Evolutionary conservation across 2,888 invertebrate species (phyloP), one percentile per base, ranked within the genome.

Genomic region (Alloplasta piceator): DNA sequence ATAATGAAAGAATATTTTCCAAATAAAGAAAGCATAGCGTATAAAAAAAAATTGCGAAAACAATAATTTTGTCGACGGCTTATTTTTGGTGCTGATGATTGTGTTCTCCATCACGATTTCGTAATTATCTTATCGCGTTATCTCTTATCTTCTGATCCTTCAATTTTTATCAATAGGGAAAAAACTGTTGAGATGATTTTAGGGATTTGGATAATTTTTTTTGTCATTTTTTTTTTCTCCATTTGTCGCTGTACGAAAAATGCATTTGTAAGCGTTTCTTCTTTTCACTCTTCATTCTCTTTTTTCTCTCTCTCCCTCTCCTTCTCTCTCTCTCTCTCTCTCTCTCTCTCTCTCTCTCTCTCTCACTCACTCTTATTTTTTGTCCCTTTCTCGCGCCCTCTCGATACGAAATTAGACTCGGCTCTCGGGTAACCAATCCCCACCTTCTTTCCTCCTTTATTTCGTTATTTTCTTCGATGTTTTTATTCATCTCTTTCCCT

Each of bases 331-430:
- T 10, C 16, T 60, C n/a, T 5, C 41, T 36, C 55, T 55, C 43
- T 43, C 41, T 52, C 71, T 39, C 36, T 56, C 60, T 26, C 39
- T 36, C 61, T 38, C 64, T 14, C 68, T 46, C 64, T 68, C 58
- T 75, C 52, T 56, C 64, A 14, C 52, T 50, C 6, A 6, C 16
- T 60, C 12, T 5, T 36, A 12, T 43, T 55, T 55, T 43, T 52
- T 52, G 61, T 39, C 36, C 36, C 60, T 26, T 16, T 12, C 61
- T 38, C 70, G 26, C 68, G 56, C 64, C 70, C 66, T 75, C 52
- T 56, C 64, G 36, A 43, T 60, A 75, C 74, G 64, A 80, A 75
- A 80, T 80, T 80, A 75, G 70, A 80, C 70, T 70, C 68, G 66
- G 58, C 66, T 55, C 74, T 36, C 50, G 39, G 43, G 75, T 70